phyloP scores from a whole-genome alignment of 1,140 invertebrate species.

The Aphelinus atriplicis region DNA sequence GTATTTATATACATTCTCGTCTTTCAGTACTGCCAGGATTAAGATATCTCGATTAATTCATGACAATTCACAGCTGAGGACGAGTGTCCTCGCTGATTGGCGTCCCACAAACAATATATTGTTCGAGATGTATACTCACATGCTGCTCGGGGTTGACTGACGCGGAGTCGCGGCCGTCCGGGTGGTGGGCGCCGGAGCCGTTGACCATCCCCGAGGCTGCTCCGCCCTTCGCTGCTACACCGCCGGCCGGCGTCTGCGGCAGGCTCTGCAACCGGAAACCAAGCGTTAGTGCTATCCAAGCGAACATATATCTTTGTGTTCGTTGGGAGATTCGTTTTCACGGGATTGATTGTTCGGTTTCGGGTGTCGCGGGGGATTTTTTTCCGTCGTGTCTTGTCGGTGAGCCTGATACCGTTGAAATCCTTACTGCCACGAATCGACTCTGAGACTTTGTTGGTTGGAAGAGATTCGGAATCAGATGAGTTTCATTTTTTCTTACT shows the following conservation, averaged over 20 bases:
- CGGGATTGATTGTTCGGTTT: too few relatives aligned
- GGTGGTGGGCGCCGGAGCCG: constrained; percentile 58
- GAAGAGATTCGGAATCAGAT: too few relatives aligned
- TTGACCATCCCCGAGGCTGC: constrained; percentile 55
- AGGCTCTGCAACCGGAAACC: constrained; percentile 62
- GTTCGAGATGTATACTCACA: constrained; percentile 48
- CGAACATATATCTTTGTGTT: background rate
- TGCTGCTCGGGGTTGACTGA: constrained; percentile 58
- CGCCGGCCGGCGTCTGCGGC: constrained; percentile 66
- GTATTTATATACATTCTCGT: background rate
- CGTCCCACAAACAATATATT: background rate
- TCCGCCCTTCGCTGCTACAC: constrained; percentile 54
- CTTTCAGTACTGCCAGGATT: background rate
- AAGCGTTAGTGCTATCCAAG: constrained; percentile 17
- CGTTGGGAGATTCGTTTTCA: too few relatives aligned
- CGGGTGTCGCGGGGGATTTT: too few relatives aligned
- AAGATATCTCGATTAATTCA: background rate
- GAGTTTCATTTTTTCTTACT: too few relatives aligned
- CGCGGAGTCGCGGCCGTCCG: constrained; percentile 57
- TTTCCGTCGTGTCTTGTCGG: too few relatives aligned
- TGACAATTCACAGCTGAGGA: background rate
- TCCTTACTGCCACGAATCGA: too few relatives aligned
- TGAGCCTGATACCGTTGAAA: too few relatives aligned
- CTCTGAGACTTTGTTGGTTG: too few relatives aligned
- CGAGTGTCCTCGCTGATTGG: background rate